Base-by-base conservation (phyloP, 2,797 vertebrate genomes). In the Octomys mimax region DNA sequence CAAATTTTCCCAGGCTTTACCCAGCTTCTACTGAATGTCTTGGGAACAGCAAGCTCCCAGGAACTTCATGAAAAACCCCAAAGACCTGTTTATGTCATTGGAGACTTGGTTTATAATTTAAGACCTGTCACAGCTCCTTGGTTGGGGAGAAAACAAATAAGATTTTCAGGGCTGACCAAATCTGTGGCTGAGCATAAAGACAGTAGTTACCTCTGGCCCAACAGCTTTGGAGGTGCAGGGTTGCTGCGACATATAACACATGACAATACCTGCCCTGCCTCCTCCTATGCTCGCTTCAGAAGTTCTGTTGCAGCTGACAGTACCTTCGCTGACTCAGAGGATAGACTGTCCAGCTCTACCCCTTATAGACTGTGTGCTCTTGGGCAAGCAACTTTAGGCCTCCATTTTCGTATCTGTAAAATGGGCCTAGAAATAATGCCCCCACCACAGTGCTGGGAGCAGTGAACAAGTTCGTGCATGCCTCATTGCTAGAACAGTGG, bases 401-500 rank as follows among this genome's bases (percentile, higher is more conserved):
- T 95, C 46, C 0, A 80, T 78, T 87, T 95, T 79, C 26, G 82
- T 19, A 7, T 42, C 79, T 81, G 13, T 78, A 73, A 92, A 93
- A 57, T 39, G 26, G 57, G 52, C 70, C 91, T 92, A 85, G 42
- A 81, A 61, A 91, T 21, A 62, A 57, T 54, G 66, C 1, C 28
- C 68, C n/a, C 24, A 31, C 26, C 18, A 26, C 75, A 33, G 75
- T 54, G 77, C 8, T 12, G 4, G 42, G 71, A 73, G 49, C 31
- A 36, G 42, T 79, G 16, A 54, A 33, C 14, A 49, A 24, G 33
- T 31, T 39, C 8, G 4, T 19, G 16, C 36, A 36, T 5, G 4
- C 2, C 24, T n/a, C 16, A 36, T 52, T 12, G 82, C 21, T 52
- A 42, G 33, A 31, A n/a, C 14, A n/a, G 28, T 8, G n/a, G 62